These are phyloP conservation scores for Ornithorhynchus anatinus DNA, from an alignment of 2,113 vertebrate genomes.

Conservation along the genomic window DNA sequence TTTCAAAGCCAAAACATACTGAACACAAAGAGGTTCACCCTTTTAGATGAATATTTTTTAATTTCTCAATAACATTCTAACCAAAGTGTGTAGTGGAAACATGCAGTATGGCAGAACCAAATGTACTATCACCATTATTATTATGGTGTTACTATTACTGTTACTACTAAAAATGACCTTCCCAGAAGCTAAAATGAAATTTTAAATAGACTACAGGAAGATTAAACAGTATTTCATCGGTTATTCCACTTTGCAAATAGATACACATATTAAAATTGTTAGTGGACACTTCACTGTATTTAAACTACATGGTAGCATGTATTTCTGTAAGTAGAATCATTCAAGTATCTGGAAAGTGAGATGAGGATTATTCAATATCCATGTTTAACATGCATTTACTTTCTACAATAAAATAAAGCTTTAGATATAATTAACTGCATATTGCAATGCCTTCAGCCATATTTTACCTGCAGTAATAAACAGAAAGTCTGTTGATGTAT, in stretches of 20 bases:
- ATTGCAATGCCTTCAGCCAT: rapidly evolving
- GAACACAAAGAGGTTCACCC: too few relatives aligned
- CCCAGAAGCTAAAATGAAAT: neutral
- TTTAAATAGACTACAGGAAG: neutral
- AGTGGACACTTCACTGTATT: too few relatives aligned
- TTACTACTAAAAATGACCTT: conserved; percentile 6
- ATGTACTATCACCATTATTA: too few relatives aligned
- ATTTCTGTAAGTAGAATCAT: neutral
- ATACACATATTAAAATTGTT: neutral
- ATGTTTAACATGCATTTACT: neutral
- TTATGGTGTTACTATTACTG: neutral
- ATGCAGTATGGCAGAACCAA: too few relatives aligned
- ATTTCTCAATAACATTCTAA: too few relatives aligned
- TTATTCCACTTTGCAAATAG: neutral
- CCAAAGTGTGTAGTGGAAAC: too few relatives aligned
- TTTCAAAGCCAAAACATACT: too few relatives aligned
- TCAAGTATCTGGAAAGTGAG: neutral
- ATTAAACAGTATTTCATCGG: neutral
- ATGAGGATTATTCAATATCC: conserved; percentile 4
- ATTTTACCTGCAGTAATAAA: neutral
- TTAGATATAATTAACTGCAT: neutral
- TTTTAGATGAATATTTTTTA: too few relatives aligned
- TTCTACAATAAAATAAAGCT: conserved; percentile 17
- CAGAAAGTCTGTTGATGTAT: neutral
- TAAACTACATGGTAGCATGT: neutral